phyloP scores from a whole-genome alignment of 2,797 vertebrate species.

The Sebastes elongatus region DNA sequence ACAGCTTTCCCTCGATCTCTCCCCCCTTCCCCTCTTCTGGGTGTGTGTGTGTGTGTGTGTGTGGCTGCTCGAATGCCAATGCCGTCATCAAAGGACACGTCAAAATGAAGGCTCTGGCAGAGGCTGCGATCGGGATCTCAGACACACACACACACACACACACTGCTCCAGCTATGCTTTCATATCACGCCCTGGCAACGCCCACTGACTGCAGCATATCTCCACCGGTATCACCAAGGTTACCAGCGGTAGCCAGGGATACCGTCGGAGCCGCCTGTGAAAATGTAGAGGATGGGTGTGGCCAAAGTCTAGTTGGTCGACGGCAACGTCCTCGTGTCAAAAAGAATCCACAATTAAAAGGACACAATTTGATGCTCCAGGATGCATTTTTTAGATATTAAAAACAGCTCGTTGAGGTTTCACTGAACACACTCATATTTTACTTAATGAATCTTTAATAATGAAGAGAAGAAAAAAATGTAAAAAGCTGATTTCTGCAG shows the following conservation, averaged over 20 bases:
- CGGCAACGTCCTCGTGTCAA: constrained; percentile 24
- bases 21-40: constrained; percentile 11
- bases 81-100: constrained; percentile 79
- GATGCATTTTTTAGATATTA: neutral
- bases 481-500: constrained; percentile 1
- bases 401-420: neutral
- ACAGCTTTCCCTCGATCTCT: constrained; percentile 51
- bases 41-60: constrained; percentile 17
- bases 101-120: constrained; percentile 73
- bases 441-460: neutral
- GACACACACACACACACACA: constrained; percentile 36
- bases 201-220: constrained; percentile 81
- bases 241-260: constrained; percentile 80
- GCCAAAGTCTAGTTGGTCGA: constrained; percentile 55
- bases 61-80: constrained; percentile 72
- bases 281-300: constrained; percentile 70
- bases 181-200: constrained; percentile 81
- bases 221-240: constrained; percentile 80
- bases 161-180: constrained; percentile 72
- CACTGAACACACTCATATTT: neutral
- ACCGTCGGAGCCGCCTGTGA: constrained; percentile 65
- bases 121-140: constrained; percentile 56
- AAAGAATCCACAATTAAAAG: neutral
- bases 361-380: neutral
- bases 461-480: neutral